Conservation (phyloP, 1,140 invertebrate species). For the Heliconius congener region DNA sequence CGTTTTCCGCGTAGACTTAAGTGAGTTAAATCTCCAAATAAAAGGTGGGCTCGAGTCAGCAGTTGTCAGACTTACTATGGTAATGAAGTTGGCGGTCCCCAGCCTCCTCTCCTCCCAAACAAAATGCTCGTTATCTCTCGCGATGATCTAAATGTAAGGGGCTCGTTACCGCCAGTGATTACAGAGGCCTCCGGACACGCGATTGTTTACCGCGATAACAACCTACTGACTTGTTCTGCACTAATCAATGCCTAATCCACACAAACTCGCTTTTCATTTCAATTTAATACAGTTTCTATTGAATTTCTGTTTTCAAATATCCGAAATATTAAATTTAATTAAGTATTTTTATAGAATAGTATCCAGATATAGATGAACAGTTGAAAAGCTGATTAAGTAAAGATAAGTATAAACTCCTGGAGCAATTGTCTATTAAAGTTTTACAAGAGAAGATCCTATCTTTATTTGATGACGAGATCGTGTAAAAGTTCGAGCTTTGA, state of each 20-base stretch:
- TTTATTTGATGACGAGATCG: constrained; percentile 55
- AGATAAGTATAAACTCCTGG: constrained; percentile 46
- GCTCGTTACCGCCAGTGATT: constrained; percentile 55
- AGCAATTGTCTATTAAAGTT: constrained; percentile 54
- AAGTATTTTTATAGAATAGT: background rate
- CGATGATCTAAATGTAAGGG: constrained; percentile 68
- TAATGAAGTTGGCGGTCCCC: constrained; percentile 61
- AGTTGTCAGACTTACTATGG: constrained; percentile 61
- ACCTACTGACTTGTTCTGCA: constrained; percentile 45
- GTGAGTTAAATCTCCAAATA: constrained; percentile 77
- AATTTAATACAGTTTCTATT: constrained; percentile 15
- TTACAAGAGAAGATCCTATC: constrained; percentile 51
- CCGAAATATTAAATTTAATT: background rate
- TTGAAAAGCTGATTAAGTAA: constrained; percentile 47
- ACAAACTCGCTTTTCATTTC: constrained; percentile 18
- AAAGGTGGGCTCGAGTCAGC: constrained; percentile 72
- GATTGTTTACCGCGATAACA: constrained; percentile 59
- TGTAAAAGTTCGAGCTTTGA: constrained; percentile 51
- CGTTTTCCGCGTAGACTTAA: constrained; percentile 70
- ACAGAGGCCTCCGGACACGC: constrained; percentile 61
- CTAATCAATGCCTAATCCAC: constrained; percentile 43
- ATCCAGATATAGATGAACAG: constrained; percentile 10
- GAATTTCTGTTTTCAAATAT: background rate
- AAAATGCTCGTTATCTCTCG: constrained; percentile 64
- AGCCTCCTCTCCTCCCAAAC: constrained; percentile 40